Evolutionary conservation across 2,113 vertebrate species (phyloP), one percentile per base, ranked within the genome.

Genomic region (Oryzias javanicus): DNA sequence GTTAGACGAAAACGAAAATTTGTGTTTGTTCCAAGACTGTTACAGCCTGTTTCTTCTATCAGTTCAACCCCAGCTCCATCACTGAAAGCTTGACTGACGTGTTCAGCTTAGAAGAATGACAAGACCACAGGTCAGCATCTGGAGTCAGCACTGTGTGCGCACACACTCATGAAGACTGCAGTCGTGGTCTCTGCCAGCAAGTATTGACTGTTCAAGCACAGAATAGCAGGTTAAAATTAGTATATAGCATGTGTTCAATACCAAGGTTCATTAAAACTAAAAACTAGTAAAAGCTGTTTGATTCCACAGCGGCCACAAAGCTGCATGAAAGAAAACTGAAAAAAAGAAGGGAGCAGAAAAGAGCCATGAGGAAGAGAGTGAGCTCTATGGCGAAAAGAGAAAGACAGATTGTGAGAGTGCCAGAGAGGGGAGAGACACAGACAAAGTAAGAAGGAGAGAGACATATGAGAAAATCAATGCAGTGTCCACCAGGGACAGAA

Each of bases 401-500:
- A 22, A 60, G 49, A 55, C 15, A 55, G 55, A 60, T 13, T 18
- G 25, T 47, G 42, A 51, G 49, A 20, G 35, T 57, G 50, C 5
- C 58, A 63, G 51, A 27, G 45, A 19, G 16, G 50, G 51, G 61
- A 61, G 47, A 47, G 60, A 15, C 51, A 65, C 40, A 57, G 42
- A 41, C 5, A 42, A 6, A 19, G 50, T 16, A 56, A 50, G 55
- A 49, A 44, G 1, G n/a, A 50, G 41, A 65, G 70, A 84, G 76
- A 74, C 61, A 70, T 40, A 67, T 40, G 70, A 74, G 74, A 86
- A 88, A 88, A 88, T 89, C 88, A 72, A 88, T 89, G 86, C 63
- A 54, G 70, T 67, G 82, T 89, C 82, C 88, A 88, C 84, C 56
- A 78, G 86, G 88, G 82, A 88, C 81, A 78, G 74, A 84, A 85